phyloP scores from a whole-genome alignment of 2,113 vertebrate genomes.

The Xiphophorus couchianus region DNA sequence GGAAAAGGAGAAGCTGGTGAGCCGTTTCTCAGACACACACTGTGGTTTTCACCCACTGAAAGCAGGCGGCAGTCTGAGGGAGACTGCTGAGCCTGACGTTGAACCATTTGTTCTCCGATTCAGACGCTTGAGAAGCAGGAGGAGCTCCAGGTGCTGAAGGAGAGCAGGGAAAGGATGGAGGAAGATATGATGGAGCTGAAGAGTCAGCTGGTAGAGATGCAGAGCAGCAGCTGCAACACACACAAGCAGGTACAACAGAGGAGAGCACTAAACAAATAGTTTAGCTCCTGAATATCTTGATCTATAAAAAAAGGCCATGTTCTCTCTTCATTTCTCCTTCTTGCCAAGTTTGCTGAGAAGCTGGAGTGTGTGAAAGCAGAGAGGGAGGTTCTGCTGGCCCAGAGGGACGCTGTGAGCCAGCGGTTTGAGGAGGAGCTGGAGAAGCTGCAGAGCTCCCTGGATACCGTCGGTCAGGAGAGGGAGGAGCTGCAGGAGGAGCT shows the following conservation, averaged over 20 bases:
- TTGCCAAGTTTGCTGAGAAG: background rate
- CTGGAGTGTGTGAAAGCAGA: conserved; percentile 23
- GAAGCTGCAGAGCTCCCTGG: conserved; percentile 31
- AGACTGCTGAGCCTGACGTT: background rate
- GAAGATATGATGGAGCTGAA: background rate
- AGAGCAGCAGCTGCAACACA: background rate
- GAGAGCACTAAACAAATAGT: no score
- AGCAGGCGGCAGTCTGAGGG: no score
- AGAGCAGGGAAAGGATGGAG: background rate
- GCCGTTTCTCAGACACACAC: background rate
- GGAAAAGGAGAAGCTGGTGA: conserved; percentile 65
- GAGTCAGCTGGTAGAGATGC: background rate
- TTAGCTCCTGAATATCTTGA: background rate
- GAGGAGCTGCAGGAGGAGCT: conserved; percentile 40
- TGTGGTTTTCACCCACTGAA: background rate
- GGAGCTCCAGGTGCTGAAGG: background rate
- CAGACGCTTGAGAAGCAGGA: background rate
- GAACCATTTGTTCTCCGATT: background rate
- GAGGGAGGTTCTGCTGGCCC: conserved; percentile 35
- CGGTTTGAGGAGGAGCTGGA: conserved; percentile 22
- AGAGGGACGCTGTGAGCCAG: background rate
- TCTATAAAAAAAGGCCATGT: background rate
- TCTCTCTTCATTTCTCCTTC: background rate
- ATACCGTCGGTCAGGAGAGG: conserved; percentile 45
- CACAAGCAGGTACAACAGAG: background rate